phyloP scores from a whole-genome alignment of 2,113 vertebrate species.

The Columba janthina region DNA sequence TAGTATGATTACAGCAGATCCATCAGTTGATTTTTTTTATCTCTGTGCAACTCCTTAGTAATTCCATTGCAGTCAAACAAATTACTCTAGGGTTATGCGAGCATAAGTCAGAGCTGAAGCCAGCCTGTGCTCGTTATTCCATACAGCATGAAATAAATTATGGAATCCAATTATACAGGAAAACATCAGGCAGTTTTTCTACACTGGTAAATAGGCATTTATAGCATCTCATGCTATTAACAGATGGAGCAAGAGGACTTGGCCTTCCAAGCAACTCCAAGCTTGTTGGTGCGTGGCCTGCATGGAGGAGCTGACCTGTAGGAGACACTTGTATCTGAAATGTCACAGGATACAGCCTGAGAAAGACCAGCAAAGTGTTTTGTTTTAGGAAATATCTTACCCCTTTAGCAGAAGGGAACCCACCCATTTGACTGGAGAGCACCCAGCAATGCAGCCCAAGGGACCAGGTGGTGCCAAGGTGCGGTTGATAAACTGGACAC shows the following conservation, averaged over 20 bases:
- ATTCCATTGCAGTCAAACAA: slow-evolving; percentile 21
- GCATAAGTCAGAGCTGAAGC: neutral
- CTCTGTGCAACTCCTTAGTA: neutral
- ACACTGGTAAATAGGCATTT: neutral
- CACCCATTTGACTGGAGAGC: neutral
- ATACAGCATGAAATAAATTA: neutral
- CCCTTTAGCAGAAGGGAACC: neutral
- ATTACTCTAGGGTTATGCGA: slow-evolving; percentile 19
- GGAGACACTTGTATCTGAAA: neutral
- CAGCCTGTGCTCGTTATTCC: neutral
- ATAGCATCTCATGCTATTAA: neutral
- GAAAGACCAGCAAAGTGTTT: neutral
- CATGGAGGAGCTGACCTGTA: neutral
- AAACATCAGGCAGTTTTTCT: neutral
- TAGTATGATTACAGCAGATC: neutral
- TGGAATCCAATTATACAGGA: neutral
- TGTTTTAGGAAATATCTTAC: neutral
- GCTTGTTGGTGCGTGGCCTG: neutral
- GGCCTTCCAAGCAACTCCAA: neutral
- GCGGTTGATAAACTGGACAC: neutral
- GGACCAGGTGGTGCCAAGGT: neutral
- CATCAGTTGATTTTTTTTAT: slow-evolving; percentile 2
- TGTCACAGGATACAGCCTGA: neutral
- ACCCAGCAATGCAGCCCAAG: neutral
- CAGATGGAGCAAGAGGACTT: neutral